phyloP scores from a whole-genome alignment of 2,797 vertebrate genomes.

The Melopsittacus undulatus region DNA sequence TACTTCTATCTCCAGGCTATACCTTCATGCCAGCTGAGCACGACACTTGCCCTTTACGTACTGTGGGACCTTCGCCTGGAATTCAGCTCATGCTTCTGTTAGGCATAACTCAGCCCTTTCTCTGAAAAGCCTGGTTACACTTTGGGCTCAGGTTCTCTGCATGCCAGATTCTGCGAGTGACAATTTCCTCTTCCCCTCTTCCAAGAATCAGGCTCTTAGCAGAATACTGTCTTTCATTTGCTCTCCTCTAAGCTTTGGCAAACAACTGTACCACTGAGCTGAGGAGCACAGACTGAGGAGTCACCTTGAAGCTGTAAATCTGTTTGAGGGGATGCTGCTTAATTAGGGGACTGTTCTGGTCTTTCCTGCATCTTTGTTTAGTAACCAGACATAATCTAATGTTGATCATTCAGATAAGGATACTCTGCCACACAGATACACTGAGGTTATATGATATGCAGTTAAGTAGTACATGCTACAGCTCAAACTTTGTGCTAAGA shows the following conservation, averaged over 20 bases:
- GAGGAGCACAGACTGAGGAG: background rate
- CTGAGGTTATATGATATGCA: background rate
- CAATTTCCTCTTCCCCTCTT: background rate
- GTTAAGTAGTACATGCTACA: conserved; percentile 17
- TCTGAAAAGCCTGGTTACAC: background rate
- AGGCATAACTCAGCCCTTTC: background rate
- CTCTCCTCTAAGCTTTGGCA: background rate
- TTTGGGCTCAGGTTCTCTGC: background rate
- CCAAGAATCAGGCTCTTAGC: background rate
- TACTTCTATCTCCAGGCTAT: background rate
- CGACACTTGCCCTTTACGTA: background rate
- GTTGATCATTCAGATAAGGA: conserved; percentile 25
- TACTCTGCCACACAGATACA: background rate
- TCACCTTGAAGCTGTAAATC: conserved; percentile 23
- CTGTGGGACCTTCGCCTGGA: background rate
- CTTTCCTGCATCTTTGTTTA: conserved; percentile 29
- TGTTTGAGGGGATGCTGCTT: conserved; percentile 18
- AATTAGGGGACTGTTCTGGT: conserved; percentile 25
- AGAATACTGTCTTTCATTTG: background rate
- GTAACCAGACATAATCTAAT: background rate
- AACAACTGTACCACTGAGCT: background rate
- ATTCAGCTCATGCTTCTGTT: background rate
- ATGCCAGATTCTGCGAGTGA: background rate
- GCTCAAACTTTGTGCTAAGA: conserved; percentile 2
- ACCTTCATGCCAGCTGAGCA: background rate